A percentile compares a stretch with the other conserved stretches of the same genome.
Conservation (phyloP, 2,797 vertebrate genomes). For the Clarias pachynema region DNA sequence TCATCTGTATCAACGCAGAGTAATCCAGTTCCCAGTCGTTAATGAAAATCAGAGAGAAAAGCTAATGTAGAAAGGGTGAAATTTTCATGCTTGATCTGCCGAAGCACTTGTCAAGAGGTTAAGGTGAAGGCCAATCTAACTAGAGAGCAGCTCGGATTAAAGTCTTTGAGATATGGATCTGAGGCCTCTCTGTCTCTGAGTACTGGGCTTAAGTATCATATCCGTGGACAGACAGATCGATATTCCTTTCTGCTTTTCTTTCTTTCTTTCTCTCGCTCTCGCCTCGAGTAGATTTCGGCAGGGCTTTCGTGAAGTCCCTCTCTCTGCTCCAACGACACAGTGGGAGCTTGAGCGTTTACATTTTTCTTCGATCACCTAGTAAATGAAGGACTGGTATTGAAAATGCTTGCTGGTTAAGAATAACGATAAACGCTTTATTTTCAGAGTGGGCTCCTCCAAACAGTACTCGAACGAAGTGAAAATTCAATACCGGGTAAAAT, state of each 20-base stretch:
- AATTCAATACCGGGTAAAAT: conserved; percentile 8
- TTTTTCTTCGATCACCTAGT: conserved; percentile 68
- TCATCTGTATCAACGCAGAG: background rate
- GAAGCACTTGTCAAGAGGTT: conserved; percentile 82
- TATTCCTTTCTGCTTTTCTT: conserved; percentile 81
- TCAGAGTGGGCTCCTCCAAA: background rate
- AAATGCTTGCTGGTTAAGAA: conserved; percentile 40
- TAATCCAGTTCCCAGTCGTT: background rate
- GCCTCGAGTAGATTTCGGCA: conserved; percentile 91
- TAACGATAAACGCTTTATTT: conserved; percentile 6
- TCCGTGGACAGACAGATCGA: conserved; percentile 97
- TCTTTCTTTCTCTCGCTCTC: conserved; percentile 59
- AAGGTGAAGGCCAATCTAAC: conserved; percentile 84
- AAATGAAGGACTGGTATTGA: conserved; percentile 54
- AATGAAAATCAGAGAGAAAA: conserved; percentile 17
- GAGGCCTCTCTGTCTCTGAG: conserved; percentile 86
- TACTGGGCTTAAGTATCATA: conserved; percentile 93
- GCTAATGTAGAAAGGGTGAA: conserved; percentile 72
- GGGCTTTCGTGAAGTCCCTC: conserved; percentile 86
- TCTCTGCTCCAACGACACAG: conserved; percentile 84
- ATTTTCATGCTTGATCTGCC: conserved; percentile 84
- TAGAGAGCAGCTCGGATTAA: conserved; percentile 85
- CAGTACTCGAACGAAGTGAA: background rate
- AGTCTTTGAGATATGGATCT: conserved; percentile 92
- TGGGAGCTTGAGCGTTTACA: conserved; percentile 82